A percentile compares a stretch with the other conserved stretches of the same genome.
phyloP scores from a whole-genome alignment of 2,113 vertebrate genomes.

The Madoqua kirkii region DNA sequence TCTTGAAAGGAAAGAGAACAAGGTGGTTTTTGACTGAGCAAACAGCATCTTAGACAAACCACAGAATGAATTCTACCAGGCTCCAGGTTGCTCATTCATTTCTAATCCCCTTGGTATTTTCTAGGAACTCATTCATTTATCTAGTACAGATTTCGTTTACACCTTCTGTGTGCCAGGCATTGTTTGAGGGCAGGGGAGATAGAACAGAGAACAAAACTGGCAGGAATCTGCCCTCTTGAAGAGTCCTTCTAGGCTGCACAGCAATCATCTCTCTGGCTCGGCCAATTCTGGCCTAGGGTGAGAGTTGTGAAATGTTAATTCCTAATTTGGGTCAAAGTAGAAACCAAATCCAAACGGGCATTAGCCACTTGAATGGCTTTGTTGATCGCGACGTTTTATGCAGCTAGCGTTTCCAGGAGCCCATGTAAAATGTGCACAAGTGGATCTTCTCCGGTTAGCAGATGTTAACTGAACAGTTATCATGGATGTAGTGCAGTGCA shows the following conservation, averaged over 20 bases:
- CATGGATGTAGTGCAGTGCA: background rate
- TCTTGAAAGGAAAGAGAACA: background rate
- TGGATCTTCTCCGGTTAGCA: background rate
- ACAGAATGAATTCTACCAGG: background rate
- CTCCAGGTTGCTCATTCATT: background rate
- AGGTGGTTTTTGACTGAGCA: background rate
- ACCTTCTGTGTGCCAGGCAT: background rate
- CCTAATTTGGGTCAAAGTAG: background rate
- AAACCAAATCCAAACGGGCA: background rate
- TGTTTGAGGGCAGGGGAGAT: background rate
- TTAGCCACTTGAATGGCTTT: conserved; percentile 23
- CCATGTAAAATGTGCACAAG: background rate
- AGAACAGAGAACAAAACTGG: background rate
- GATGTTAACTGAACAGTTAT: background rate
- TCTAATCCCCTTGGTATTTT: background rate
- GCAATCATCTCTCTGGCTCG: background rate
- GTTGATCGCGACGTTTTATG: background rate
- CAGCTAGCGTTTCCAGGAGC: background rate
- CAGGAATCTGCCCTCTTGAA: background rate
- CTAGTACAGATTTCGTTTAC: rapidly evolving
- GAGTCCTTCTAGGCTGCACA: no score
- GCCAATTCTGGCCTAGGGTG: background rate
- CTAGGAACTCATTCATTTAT: background rate
- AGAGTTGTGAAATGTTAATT: conserved; percentile 7
- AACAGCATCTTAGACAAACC: background rate